phyloP scores from a whole-genome alignment of 1,140 invertebrate species.

The Drosophila elegans region DNA sequence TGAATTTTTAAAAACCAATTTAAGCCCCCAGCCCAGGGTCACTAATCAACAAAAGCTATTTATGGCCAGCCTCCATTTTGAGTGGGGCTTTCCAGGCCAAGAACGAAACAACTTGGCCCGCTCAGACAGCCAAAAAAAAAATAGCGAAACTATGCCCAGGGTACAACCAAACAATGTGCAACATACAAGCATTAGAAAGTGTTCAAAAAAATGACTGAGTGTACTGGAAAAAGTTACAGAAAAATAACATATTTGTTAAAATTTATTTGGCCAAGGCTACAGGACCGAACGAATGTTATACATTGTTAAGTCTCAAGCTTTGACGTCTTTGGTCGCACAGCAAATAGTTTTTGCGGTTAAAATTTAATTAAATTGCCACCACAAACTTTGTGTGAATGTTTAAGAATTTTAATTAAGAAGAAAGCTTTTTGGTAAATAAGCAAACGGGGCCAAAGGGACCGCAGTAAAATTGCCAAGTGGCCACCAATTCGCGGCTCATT shows the following conservation, averaged over 20 bases:
- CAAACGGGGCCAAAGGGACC: slow-evolving; percentile 51
- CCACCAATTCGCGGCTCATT: slow-evolving; percentile 54
- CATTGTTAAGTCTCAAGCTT: slow-evolving; percentile 16
- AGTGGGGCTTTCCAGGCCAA: slow-evolving; percentile 52
- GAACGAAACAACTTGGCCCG: slow-evolving; percentile 25
- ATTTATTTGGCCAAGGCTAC: slow-evolving; percentile 55
- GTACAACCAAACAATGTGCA: slow-evolving; percentile 18
- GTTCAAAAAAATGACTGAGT: slow-evolving; percentile 24
- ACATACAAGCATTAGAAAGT: slow-evolving; percentile 35
- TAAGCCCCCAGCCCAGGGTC: slow-evolving; percentile 22
- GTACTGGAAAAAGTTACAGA: neutral
- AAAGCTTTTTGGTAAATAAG: slow-evolving; percentile 44
- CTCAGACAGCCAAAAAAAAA: slow-evolving; percentile 37
- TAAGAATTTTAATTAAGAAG: slow-evolving; percentile 65
- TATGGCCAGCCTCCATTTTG: slow-evolving; percentile 45
- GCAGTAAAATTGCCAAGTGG: slow-evolving; percentile 59
- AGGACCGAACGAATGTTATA: slow-evolving; percentile 56
- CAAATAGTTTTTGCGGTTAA: slow-evolving; percentile 25
- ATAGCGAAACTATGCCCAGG: slow-evolving; percentile 39
- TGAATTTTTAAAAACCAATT: slow-evolving; percentile 58
- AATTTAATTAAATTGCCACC: slow-evolving; percentile 58
- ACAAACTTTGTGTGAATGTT: slow-evolving; percentile 45
- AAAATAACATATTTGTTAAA: slow-evolving; percentile 75
- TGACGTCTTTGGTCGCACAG: slow-evolving; percentile 19
- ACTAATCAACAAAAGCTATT: slow-evolving; percentile 68